Evolutionary conservation across 1,140 invertebrate species (phyloP).

Genomic region (Hypsibius dujardini): DNA sequence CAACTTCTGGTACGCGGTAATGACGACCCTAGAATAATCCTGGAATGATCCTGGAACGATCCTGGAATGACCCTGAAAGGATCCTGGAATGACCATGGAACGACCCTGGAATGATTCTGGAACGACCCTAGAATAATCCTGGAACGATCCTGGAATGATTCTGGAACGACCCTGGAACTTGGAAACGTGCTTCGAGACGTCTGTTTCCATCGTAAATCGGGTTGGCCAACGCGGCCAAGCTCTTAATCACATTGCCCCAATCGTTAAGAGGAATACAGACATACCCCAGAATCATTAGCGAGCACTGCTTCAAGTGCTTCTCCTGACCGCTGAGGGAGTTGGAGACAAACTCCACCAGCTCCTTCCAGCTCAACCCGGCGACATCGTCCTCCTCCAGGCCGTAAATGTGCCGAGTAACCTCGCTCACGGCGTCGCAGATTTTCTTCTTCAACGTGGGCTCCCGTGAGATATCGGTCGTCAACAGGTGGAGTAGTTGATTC

Average conservation of each 20-base stretch:
- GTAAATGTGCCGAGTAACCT: constrained; percentile 80
- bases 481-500: constrained; percentile 58
- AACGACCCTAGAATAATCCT: background rate
- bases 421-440: constrained; percentile 79
- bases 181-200: constrained; percentile 15
- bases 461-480: constrained; percentile 51
- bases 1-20: background rate
- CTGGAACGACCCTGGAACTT: no score
- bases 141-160: no score
- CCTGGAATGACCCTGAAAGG: no score
- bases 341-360: constrained; percentile 10
- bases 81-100: no score
- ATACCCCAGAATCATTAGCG: constrained; percentile 20
- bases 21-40: background rate
- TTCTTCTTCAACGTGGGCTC: constrained; percentile 58
- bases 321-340: constrained; percentile 14
- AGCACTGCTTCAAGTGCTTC: constrained; percentile 5
- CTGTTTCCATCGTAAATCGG: background rate
- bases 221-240: no score
- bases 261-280: constrained; percentile 23
- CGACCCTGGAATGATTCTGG: no score
- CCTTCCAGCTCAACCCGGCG: constrained; percentile 14
- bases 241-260: background rate
- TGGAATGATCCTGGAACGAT: no score
- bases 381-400: constrained; percentile 29